phyloP scores from a whole-genome alignment of 2,888 invertebrate species.

The Nephrocerus scutellatus region DNA sequence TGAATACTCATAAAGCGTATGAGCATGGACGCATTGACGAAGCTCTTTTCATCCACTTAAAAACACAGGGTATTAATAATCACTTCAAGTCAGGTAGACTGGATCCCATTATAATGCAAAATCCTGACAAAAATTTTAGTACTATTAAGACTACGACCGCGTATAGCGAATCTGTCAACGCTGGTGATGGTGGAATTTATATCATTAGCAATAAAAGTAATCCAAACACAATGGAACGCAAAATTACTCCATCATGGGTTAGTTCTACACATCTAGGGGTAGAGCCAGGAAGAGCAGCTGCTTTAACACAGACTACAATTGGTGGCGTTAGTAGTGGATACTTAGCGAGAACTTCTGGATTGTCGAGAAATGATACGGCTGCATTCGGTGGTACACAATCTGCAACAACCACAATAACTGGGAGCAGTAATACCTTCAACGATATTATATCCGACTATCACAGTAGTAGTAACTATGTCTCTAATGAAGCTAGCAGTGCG shows the following conservation, averaged over 20 bases:
- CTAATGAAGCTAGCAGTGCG: constrained; percentile 29
- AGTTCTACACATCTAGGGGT: too few relatives aligned
- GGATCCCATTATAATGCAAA: too few relatives aligned
- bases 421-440: constrained; percentile 43
- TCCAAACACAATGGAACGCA: constrained; percentile 36
- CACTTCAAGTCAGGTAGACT: too few relatives aligned
- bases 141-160: too few relatives aligned
- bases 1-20: too few relatives aligned
- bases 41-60: too few relatives aligned
- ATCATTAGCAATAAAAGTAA: constrained; percentile 21
- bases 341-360: too few relatives aligned
- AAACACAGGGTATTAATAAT: too few relatives aligned
- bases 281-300: constrained; percentile 19
- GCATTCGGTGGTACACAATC: constrained; percentile 37
- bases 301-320: constrained; percentile 20
- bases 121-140: too few relatives aligned
- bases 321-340: constrained; percentile 16
- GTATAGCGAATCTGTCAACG: too few relatives aligned
- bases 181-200: constrained; percentile 17
- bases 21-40: too few relatives aligned
- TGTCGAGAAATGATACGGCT: constrained; percentile 19
- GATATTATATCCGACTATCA: constrained; percentile 43
- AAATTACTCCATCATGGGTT: too few relatives aligned
- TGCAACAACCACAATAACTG: constrained; percentile 39
- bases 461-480: constrained; percentile 24